A percentile compares a stretch with the other conserved stretches of the same genome.
phyloP scores from a whole-genome alignment of 2,113 vertebrate species.

The Electrona antarctica region DNA sequence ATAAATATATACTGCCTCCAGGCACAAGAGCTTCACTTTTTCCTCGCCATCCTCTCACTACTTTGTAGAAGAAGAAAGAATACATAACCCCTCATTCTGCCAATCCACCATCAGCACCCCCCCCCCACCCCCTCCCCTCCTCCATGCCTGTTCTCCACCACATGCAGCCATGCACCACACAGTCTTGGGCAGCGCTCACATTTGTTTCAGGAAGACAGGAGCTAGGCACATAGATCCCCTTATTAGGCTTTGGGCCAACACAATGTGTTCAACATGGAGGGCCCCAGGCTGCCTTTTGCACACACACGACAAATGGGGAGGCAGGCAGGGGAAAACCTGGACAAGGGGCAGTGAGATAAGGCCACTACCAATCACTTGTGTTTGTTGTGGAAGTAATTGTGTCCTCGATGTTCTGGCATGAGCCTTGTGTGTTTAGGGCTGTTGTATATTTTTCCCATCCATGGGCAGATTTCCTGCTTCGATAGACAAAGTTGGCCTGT shows the following conservation, averaged over 20 bases:
- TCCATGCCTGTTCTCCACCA: slow-evolving; percentile 54
- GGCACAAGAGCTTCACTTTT: slow-evolving; percentile 56
- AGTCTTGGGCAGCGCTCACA: slow-evolving; percentile 55
- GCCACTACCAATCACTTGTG: slow-evolving; percentile 42
- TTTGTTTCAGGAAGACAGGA: slow-evolving; percentile 70
- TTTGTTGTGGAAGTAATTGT: slow-evolving; percentile 71
- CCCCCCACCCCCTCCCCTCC: slow-evolving; percentile 13
- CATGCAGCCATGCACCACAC: slow-evolving; percentile 58
- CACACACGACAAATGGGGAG: slow-evolving; percentile 45
- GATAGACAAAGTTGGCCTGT: slow-evolving; percentile 26
- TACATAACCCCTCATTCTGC: slow-evolving; percentile 33
- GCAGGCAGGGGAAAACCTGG: slow-evolving; percentile 33
- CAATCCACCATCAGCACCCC: slow-evolving; percentile 36
- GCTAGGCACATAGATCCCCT: slow-evolving; percentile 72
- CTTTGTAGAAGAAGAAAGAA: slow-evolving; percentile 45
- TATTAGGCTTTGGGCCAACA: slow-evolving; percentile 71
- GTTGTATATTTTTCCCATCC: slow-evolving; percentile 62
- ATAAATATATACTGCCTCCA: slow-evolving; percentile 63
- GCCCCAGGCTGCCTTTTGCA: slow-evolving; percentile 46
- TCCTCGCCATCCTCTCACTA: slow-evolving; percentile 11
- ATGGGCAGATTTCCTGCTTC: slow-evolving; percentile 53
- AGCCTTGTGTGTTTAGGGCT: slow-evolving; percentile 48
- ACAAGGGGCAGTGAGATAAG: slow-evolving; percentile 45
- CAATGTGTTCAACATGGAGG: slow-evolving; percentile 63
- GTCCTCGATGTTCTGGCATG: slow-evolving; percentile 47